These are phyloP conservation scores for Biston stratarius DNA, from an alignment of 2,888 invertebrate genomes.

Conservation along the genomic window DNA sequence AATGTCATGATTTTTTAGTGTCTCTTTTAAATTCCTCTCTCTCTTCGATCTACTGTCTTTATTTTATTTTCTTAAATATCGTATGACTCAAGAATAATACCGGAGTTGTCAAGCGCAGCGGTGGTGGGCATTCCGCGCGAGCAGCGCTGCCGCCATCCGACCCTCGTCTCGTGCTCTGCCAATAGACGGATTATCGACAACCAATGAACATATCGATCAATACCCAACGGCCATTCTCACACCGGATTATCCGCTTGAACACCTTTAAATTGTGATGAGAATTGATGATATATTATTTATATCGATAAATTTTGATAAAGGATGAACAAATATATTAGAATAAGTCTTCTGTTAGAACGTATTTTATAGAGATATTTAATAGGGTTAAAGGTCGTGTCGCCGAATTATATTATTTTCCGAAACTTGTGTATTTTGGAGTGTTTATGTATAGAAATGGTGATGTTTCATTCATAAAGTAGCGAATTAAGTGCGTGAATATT, in stretches of 20 bases:
- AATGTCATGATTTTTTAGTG: too few species aligned
- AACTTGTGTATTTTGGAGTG: too few species aligned
- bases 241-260: conserved; percentile 11
- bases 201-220: conserved; percentile 25
- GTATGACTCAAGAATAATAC: neutral
- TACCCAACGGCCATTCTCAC: conserved; percentile 9
- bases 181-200: conserved; percentile 17
- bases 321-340: neutral
- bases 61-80: neutral
- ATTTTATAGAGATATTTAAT: too few species aligned
- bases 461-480: too few species aligned
- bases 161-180: conserved; percentile 17
- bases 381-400: too few species aligned
- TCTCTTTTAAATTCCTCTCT: too few species aligned
- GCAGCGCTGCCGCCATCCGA: neutral
- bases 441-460: too few species aligned
- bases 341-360: too few species aligned
- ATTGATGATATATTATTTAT: neutral
- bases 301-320: neutral
- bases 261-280: conserved; percentile 17
- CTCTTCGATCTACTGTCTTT: too few species aligned
- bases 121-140: conserved; percentile 11
- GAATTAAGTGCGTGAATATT: too few species aligned
- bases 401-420: too few species aligned
- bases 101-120: conserved; percentile 10